Conservation (phyloP, 2,888 invertebrate species). For the Chrysopilus asiliformis region DNA sequence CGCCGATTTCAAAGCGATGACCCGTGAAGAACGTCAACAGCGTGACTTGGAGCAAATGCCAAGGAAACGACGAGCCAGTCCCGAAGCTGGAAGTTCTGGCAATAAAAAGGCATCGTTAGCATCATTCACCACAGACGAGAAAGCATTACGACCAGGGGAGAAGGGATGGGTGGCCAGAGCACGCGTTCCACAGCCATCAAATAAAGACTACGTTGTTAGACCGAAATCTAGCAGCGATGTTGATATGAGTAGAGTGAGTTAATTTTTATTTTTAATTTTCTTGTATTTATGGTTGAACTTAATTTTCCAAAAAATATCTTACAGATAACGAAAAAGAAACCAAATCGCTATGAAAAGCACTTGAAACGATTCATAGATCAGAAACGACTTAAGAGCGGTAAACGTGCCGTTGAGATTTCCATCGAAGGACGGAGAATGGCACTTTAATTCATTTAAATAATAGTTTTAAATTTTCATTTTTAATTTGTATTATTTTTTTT, state of each 20-base stretch:
- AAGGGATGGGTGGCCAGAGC: conserved; percentile 92
- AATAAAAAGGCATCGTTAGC: conserved; percentile 43
- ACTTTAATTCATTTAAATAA: too few species aligned
- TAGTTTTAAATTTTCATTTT: too few species aligned
- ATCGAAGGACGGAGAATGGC: conserved; percentile 96
- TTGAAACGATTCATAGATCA: conserved; percentile 81
- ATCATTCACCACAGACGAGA: conserved; percentile 48
- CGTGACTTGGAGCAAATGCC: conserved; percentile 81
- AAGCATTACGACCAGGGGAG: conserved; percentile 78
- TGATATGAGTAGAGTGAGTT: conserved; percentile 63
- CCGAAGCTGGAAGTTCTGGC: conserved; percentile 32
- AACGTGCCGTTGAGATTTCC: conserved; percentile 85
- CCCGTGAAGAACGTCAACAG: conserved; percentile 86
- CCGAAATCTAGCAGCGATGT: conserved; percentile 84
- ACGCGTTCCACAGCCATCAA: conserved; percentile 86
- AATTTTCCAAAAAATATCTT: too few species aligned
- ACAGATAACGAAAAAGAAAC: conserved; percentile 65
- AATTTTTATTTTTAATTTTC: too few species aligned
- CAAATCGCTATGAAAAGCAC: conserved; percentile 84
- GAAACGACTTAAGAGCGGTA: conserved; percentile 62
- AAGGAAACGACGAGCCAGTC: conserved; percentile 26
- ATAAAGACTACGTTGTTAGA: conserved; percentile 90
- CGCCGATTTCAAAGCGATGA: conserved; percentile 81
- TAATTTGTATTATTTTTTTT: too few species aligned
- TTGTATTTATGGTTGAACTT: too few species aligned